Base-by-base conservation (phyloP, 2,113 vertebrate genomes). In the Austrofundulus limnaeus region DNA sequence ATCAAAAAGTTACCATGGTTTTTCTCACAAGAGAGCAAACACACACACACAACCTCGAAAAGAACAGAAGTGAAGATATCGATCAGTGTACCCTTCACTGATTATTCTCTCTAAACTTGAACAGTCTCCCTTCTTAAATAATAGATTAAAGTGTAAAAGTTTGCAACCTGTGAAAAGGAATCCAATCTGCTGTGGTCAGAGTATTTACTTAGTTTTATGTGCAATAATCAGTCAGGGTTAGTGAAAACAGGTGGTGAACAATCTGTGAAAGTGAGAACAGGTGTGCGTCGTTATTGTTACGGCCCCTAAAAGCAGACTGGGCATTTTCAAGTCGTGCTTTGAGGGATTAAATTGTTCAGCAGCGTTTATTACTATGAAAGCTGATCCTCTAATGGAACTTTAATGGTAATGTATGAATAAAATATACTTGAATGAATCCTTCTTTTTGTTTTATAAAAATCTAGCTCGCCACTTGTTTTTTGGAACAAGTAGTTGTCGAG, bases 241-340 rank as follows among this genome's bases (percentile, higher is more conserved):
- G 46, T 37, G 55, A 63, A 49, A 78, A 54, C 69, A 59, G 69
- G 51, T 74, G 70, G 61, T 58, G 49, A 57, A 13, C 41, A 57
- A 28, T 64, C 23, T 70, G 49, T 55, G 43, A 24, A 17, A 0
- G 23, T 15, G 38, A 47, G 50, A 66, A 20, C 76, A 80, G 48
- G 39, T 67, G 53, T 60, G 47, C 16, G 31, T 70, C 15, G 4
- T 49, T 42, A 43, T 19, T 63, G 20, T 54, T 53, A 53, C 37
- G 39, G 23, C 31, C 21, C 54, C 37, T 31, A n/a, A n/a, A 8
- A 58, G 43, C 43, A 51, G 56, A 54, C 37, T 48, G 31, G 46
- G 17, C 37, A 4, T 4, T 47, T n/a, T 43, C n/a, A 39, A 61
- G 14, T 11, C 41, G 52, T 51, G 41, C 11, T 20, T 12, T 13